Conservation (phyloP, 1,140 invertebrate genomes). For the Trachymyrmex septentrionalis region DNA sequence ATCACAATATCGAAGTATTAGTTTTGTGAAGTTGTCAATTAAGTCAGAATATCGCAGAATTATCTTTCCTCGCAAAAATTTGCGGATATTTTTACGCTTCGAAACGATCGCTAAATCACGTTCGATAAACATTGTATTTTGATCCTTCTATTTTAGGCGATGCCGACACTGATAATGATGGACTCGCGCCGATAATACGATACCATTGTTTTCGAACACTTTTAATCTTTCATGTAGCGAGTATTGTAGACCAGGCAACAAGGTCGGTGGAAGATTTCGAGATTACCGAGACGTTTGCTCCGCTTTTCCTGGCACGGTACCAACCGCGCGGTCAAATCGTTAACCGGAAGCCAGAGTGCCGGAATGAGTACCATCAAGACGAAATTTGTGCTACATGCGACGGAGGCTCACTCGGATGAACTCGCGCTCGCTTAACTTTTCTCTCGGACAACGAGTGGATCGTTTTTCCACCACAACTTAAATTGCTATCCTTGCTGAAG, state of each 20-base stretch:
- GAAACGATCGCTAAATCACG: background rate
- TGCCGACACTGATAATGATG: background rate
- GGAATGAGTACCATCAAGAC: slow-evolving; percentile 54
- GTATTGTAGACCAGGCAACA: slow-evolving; percentile 18
- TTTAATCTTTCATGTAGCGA: slow-evolving; percentile 33
- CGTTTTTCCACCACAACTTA: slow-evolving; percentile 23
- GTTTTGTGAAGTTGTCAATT: background rate
- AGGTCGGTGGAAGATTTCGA: slow-evolving; percentile 29
- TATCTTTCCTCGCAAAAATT: background rate
- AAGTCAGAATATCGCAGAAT: background rate
- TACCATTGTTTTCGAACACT: slow-evolving; percentile 50
- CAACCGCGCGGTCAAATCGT: slow-evolving; percentile 45
- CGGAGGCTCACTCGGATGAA: slow-evolving; percentile 27
- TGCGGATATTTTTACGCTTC: background rate
- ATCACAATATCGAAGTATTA: background rate
- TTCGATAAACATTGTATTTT: background rate
- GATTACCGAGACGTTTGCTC: slow-evolving; percentile 49
- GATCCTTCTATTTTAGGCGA: background rate
- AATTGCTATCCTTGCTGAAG: slow-evolving; percentile 7
- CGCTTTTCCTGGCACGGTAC: slow-evolving; percentile 51
- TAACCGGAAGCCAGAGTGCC: slow-evolving; percentile 55
- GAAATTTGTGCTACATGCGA: slow-evolving; percentile 53
- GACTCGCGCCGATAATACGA: slow-evolving; percentile 30
- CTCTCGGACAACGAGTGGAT: slow-evolving; percentile 6
- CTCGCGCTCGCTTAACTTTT: slow-evolving; percentile 57